phyloP scores from a whole-genome alignment of 2,113 vertebrate genomes.

The Sturnira hondurensis region DNA sequence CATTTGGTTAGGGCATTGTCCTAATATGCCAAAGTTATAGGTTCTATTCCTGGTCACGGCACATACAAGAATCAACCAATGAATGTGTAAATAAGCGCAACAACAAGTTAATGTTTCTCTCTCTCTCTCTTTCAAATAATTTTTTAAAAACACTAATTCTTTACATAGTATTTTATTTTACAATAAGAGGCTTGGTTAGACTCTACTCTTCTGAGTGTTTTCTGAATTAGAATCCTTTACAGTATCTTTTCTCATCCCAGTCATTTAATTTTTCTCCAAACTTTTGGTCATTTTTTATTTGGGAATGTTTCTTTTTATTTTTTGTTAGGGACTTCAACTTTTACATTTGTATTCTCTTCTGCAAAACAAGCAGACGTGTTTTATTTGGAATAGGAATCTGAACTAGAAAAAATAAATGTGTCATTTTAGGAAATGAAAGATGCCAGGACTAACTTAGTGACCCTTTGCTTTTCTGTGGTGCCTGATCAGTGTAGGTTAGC shows the following conservation, averaged over 20 bases:
- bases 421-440: background rate
- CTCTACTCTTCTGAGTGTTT: background rate
- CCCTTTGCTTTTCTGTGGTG: background rate
- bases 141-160: background rate
- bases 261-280: slow-evolving; percentile 38
- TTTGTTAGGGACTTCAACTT: background rate
- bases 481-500: background rate
- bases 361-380: background rate
- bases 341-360: background rate
- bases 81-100: too few relatives aligned
- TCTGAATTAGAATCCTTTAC: background rate
- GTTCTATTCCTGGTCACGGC: too few relatives aligned
- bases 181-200: background rate
- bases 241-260: background rate
- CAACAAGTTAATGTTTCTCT: too few relatives aligned
- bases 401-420: slow-evolving; percentile 19
- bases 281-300: slow-evolving; percentile 15
- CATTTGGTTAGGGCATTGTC: too few relatives aligned
- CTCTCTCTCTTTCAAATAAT: too few relatives aligned
- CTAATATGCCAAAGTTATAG: too few relatives aligned
- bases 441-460: background rate
- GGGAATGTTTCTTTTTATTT: background rate
- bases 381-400: slow-evolving; percentile 6
- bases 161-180: background rate
- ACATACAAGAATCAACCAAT: too few relatives aligned